Percentiles rank a stretch among this genome's conserved stretches.
Conservation (phyloP, 2,113 vertebrate genomes). For the Cyphomyrus discorhynchus region DNA sequence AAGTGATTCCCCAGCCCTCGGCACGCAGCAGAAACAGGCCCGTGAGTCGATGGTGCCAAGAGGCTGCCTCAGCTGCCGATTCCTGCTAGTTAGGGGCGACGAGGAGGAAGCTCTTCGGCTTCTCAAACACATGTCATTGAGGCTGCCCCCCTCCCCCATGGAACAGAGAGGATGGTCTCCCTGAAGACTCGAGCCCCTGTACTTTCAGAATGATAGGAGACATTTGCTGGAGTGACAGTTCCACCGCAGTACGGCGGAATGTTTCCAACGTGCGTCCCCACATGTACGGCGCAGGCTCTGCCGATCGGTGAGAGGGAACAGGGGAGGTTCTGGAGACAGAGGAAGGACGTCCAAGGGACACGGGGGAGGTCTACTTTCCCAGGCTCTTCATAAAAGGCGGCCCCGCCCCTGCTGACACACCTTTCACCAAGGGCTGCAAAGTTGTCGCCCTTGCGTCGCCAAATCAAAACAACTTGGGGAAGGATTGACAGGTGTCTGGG, state of each 20-base stretch:
- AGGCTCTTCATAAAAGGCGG: not conserved
- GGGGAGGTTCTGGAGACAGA: not conserved
- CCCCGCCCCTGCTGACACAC: conserved; percentile 5
- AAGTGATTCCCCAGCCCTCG: conserved; percentile 74
- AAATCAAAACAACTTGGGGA: conserved; percentile 40
- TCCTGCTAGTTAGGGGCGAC: conserved; percentile 33
- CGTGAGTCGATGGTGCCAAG: conserved; percentile 29
- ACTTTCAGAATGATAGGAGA: not conserved
- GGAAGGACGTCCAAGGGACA: conserved; percentile 23
- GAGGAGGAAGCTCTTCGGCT: not conserved
- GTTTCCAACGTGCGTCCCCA: not conserved
- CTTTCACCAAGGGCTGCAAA: conserved; percentile 31
- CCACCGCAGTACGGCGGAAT: not conserved
- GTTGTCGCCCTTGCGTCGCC: conserved; percentile 15
- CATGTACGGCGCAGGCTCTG: not conserved
- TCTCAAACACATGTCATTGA: not conserved
- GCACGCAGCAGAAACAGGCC: conserved; percentile 41
- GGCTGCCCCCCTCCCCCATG: not conserved
- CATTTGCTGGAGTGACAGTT: not conserved
- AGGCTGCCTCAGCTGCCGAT: conserved; percentile 42
- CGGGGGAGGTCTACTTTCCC: not conserved
- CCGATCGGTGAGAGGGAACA: conserved; percentile 21
- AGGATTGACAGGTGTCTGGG: conserved; percentile 1
- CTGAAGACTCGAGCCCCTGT: not conserved
- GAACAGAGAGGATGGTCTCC: not conserved